These are phyloP conservation scores for Linepithema humile DNA, from an alignment of 1,140 invertebrate genomes.

Conservation along the genomic window DNA sequence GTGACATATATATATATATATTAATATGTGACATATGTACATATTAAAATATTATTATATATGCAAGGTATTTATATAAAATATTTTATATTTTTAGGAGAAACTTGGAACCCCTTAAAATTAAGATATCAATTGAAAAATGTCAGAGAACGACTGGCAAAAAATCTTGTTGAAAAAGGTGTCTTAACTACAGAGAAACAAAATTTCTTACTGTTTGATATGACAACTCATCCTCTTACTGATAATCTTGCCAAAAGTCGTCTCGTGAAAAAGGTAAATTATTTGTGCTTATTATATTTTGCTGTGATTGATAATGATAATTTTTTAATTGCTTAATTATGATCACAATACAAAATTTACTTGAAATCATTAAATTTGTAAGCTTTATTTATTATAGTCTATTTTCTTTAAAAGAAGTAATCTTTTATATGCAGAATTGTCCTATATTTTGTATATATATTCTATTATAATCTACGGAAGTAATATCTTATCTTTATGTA, in stretches of 20 bases:
- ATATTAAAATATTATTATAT: background rate
- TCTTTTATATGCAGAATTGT: too few relatives aligned
- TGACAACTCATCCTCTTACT: constrained; percentile 99
- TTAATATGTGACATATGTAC: background rate
- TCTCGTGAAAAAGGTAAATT: constrained; percentile 96
- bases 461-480: constrained; percentile 30
- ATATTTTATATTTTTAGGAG: constrained; percentile 87
- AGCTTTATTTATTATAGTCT: too few relatives aligned
- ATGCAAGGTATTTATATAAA: background rate
- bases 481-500: constrained; percentile 66
- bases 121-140: constrained; percentile 99
- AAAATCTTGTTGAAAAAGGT: constrained; percentile 99
- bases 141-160: constrained; percentile 99
- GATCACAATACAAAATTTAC: too few relatives aligned
- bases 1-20: background rate
- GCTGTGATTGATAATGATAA: background rate
- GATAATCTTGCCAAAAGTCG: constrained; percentile 98
- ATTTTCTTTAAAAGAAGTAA: too few relatives aligned
- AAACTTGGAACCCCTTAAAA: constrained; percentile 99
- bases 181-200: constrained; percentile 99
- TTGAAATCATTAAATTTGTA: too few relatives aligned
- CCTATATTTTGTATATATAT: background rate
- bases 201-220: constrained; percentile 99
- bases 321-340: too few relatives aligned
- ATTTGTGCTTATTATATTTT: constrained; percentile 26